Evolutionary conservation across 2,113 vertebrate species (phyloP), one percentile per base, ranked within the genome.

Genomic region (Anser cygnoides): DNA sequence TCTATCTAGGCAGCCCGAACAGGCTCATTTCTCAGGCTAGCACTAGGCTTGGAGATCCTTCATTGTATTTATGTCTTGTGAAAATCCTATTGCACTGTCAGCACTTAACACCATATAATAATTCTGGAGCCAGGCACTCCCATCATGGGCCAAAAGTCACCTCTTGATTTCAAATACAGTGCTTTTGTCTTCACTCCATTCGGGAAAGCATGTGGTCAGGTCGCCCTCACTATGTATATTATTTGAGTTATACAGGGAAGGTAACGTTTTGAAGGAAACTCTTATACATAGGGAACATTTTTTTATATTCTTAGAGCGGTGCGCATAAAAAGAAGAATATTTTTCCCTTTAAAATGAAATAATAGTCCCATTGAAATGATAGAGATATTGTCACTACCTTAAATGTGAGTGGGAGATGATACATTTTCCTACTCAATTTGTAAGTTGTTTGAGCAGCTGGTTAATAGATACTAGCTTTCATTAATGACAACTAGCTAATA

Each of bases 81-180:
- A 89, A 90, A 75, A 63, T 50, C n/a, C 46, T 89, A 75, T 50
- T 90, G 92, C 73, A 65, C 6, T 86, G 88, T 93, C 92, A 97
- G 90, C 93, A 94, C 93, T 96, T 95, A 97, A 84, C 65, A 78
- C 41, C 65, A 94, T 76, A 70, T 67, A 90, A 90, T 95, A 93
- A 95, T 88, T 96, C 94, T 94, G 79, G 72, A 92, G 72, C 50
- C 90, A 93, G 85, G 77, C 79, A 22, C 76, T 93, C 85, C 57
- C 63, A 86, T 88, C 78, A 35, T 58, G 63, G 71, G 63, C 84
- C 90, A 90, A 75, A 91, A 86, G 84, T 80, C 59, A 63, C 87
- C 90, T 46, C 57, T 88, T 93, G 92, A 96, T 96, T 96, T 92
- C 75, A 94, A 81, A 74, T 92, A 88, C 82, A 67, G n/a, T 76